phyloP scores from a whole-genome alignment of 1,140 invertebrate genomes.

The Phthorimaea operculella region DNA sequence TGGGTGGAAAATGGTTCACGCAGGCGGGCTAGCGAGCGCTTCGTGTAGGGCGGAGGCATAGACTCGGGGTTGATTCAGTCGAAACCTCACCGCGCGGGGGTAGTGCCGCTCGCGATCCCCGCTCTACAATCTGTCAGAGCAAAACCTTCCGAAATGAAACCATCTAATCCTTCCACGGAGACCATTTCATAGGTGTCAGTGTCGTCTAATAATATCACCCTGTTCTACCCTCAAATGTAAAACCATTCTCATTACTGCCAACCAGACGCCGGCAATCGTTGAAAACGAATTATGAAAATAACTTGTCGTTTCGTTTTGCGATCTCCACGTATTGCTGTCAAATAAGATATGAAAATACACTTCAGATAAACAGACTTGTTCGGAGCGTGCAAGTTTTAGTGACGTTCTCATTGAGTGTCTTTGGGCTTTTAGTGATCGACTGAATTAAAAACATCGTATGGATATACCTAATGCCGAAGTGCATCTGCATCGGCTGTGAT shows the following conservation, averaged over 20 bases:
- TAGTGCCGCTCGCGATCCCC: conserved; percentile 44
- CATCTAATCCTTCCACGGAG: conserved; percentile 35
- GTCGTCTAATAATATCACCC: conserved; percentile 5
- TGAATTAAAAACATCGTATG: conserved; percentile 33
- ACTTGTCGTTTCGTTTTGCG: conserved; percentile 30
- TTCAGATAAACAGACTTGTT: conserved; percentile 12
- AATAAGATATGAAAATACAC: conserved; percentile 14
- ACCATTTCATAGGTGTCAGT: conserved; percentile 31
- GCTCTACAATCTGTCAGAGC: conserved; percentile 47
- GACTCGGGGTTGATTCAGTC: conserved; percentile 63
- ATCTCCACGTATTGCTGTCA: conserved; percentile 12
- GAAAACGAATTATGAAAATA: conserved; percentile 35
- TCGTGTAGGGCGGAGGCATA: conserved; percentile 64
- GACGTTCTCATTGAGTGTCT: conserved; percentile 3
- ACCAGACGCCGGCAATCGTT: conserved; percentile 11
- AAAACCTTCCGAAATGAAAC: conserved; percentile 56
- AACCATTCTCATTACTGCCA: not conserved
- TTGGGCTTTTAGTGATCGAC: conserved; percentile 26
- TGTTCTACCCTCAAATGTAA: not conserved
- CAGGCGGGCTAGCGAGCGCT: conserved; percentile 50
- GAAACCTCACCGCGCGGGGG: conserved; percentile 52
- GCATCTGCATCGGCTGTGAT: conserved; percentile 57
- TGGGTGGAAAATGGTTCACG: conserved; percentile 26
- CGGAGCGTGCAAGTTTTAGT: conserved; percentile 17
- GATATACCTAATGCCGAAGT: conserved; percentile 52